These are phyloP conservation scores for Apis laboriosa DNA, from an alignment of 1,140 invertebrate species.

Conservation along the genomic window DNA sequence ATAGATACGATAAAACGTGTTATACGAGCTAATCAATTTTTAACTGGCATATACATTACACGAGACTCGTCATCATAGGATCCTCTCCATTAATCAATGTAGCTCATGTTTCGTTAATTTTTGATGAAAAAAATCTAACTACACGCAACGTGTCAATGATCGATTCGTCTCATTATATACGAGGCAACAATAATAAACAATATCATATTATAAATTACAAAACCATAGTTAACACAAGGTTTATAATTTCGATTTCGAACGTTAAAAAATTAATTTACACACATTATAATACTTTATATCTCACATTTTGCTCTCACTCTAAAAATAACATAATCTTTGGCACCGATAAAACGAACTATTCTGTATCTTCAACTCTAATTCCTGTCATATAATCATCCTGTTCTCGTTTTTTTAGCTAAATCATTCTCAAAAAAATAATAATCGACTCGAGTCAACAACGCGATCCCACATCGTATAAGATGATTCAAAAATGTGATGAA, in stretches of 20 bases:
- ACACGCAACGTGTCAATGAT: neutral
- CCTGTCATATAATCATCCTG: neutral
- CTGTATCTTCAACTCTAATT: neutral
- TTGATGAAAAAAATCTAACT: conserved; percentile 18
- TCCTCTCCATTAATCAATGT: conserved; percentile 17
- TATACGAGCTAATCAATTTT: conserved; percentile 2
- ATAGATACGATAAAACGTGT: neutral
- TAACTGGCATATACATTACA: neutral
- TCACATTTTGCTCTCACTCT: too few relatives aligned
- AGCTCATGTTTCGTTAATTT: conserved; percentile 7
- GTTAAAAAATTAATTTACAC: too few relatives aligned
- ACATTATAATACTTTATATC: neutral
- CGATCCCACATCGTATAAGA: neutral
- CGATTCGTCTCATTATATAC: neutral
- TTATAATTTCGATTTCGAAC: too few relatives aligned
- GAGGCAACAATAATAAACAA: conserved; percentile 1
- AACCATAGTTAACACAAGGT: neutral
- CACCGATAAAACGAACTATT: neutral
- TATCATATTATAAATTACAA: neutral
- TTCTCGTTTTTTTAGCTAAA: neutral
- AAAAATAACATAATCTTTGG: neutral
- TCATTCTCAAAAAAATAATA: neutral
- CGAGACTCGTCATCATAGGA: conserved; percentile 1
- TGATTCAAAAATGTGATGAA: neutral
- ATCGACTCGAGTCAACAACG: too few relatives aligned